A percentile compares a stretch with the other conserved stretches of the same genome.
Conservation (phyloP, 1,140 invertebrate genomes). For the Aphaenogaster rudis region DNA sequence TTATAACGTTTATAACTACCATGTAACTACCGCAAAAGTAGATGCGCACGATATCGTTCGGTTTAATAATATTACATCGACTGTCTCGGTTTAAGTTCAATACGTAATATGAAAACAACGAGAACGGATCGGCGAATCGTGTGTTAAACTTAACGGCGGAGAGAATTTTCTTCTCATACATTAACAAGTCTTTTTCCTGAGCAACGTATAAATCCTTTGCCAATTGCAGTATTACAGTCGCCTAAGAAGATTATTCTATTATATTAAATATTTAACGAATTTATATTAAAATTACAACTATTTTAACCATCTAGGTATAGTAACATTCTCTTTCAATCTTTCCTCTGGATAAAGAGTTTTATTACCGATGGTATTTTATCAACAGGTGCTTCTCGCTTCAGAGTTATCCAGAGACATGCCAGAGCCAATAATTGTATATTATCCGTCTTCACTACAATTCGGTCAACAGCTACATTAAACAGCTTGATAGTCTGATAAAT, state of each 20-base stretch:
- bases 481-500: constrained; percentile 77
- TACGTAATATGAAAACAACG: constrained; percentile 65
- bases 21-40: constrained; percentile 75
- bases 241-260: constrained; percentile 60
- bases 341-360: background rate
- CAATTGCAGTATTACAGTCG: constrained; percentile 60
- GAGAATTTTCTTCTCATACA: constrained; percentile 73
- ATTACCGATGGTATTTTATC: constrained; percentile 73
- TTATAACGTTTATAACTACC: constrained; percentile 56
- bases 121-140: constrained; percentile 75
- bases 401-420: constrained; percentile 75
- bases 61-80: background rate
- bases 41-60: background rate
- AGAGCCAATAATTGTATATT: constrained; percentile 73
- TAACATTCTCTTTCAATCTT: background rate
- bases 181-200: constrained; percentile 58
- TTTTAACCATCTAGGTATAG: background rate
- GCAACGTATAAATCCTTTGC: constrained; percentile 57
- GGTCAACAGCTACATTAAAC: constrained; percentile 74
- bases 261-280: constrained; percentile 18
- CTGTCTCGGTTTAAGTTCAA: constrained; percentile 16
- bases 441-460: background rate
- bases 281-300: constrained; percentile 20
- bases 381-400: constrained; percentile 69
- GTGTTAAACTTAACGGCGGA: constrained; percentile 69